phyloP scores from a whole-genome alignment of 2,797 vertebrate genomes.

The Pipistrellus nathusii region DNA sequence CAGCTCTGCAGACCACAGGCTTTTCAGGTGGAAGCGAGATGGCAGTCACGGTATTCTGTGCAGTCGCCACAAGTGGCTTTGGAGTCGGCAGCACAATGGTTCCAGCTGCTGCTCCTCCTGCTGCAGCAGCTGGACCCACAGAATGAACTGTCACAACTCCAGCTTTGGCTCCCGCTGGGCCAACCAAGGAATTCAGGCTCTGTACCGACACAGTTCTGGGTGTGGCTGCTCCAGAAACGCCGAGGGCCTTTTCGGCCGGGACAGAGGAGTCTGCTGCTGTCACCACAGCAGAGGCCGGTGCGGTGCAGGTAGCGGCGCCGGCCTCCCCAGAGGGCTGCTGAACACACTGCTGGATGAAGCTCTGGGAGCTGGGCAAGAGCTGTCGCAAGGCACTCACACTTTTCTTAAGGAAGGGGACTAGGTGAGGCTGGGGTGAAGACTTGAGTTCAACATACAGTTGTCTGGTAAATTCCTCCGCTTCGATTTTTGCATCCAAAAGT shows the following conservation, averaged over 20 bases:
- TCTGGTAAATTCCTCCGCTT: constrained; percentile 96
- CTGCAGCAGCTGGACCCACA: constrained; percentile 72
- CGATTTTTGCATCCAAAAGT: constrained; percentile 95
- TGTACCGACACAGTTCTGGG: constrained; percentile 70
- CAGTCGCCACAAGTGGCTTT: constrained; percentile 61
- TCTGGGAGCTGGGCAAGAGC: constrained; percentile 92
- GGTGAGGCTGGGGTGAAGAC: constrained; percentile 96
- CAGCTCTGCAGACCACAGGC: constrained; percentile 61
- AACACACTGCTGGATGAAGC: constrained; percentile 94
- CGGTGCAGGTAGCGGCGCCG: constrained; percentile 46
- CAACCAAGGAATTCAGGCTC: constrained; percentile 75
- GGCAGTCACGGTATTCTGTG: constrained; percentile 61
- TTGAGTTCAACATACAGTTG: constrained; percentile 94
- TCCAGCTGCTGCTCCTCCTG: constrained; percentile 16
- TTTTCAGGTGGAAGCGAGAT: constrained; percentile 74
- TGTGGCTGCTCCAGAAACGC: constrained; percentile 14
- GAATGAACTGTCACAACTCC: constrained; percentile 76
- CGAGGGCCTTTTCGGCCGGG: constrained; percentile 63
- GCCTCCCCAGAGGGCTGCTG: constrained; percentile 84
- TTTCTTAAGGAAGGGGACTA: constrained; percentile 98
- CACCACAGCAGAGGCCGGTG: constrained; percentile 60
- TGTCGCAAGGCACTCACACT: constrained; percentile 94
- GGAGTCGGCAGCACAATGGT: constrained; percentile 75
- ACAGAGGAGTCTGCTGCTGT: constrained; percentile 71
- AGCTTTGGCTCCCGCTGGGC: constrained; percentile 65